Conservation (phyloP, 2,888 invertebrate species). For the Drosophila pseudotakahashii region DNA sequence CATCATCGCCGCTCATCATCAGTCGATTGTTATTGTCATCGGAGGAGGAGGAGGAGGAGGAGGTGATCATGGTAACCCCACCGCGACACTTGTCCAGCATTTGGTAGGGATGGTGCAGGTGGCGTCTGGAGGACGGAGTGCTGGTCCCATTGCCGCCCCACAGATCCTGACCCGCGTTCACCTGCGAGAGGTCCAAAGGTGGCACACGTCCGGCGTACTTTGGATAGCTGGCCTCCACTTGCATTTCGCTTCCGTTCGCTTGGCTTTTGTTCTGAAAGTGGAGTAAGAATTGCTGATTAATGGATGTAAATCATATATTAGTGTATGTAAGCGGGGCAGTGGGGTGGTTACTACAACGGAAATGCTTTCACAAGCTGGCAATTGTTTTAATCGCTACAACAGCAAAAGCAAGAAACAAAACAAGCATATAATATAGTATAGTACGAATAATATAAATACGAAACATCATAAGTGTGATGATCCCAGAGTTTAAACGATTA, state of each 20-base stretch:
- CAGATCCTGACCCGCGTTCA: conserved; percentile 73
- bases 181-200: conserved; percentile 82
- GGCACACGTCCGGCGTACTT: conserved; percentile 83
- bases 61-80: conserved; percentile 45
- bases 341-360: conserved; percentile 56
- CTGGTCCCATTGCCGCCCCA: conserved; percentile 59
- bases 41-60: conserved; percentile 24
- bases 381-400: conserved; percentile 74
- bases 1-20: conserved; percentile 19
- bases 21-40: conserved; percentile 59
- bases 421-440: conserved; percentile 8
- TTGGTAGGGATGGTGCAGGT: conserved; percentile 74
- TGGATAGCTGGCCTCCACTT: conserved; percentile 82
- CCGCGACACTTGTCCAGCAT: conserved; percentile 68
- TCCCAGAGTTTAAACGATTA: background rate
- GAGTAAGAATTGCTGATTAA: conserved; percentile 56
- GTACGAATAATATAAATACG: conserved; percentile 60
- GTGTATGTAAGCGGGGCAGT: conserved; percentile 11
- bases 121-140: conserved; percentile 55
- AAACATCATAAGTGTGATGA: conserved; percentile 55
- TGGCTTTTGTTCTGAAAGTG: conserved; percentile 2
- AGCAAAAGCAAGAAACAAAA: conserved; percentile 30
- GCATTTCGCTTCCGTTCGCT: conserved; percentile 64
- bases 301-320: conserved; percentile 58
- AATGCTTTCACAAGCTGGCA: conserved; percentile 74